These are phyloP conservation scores for Pipra filicauda DNA, from an alignment of 2,113 vertebrate genomes.

Conservation along the genomic window DNA sequence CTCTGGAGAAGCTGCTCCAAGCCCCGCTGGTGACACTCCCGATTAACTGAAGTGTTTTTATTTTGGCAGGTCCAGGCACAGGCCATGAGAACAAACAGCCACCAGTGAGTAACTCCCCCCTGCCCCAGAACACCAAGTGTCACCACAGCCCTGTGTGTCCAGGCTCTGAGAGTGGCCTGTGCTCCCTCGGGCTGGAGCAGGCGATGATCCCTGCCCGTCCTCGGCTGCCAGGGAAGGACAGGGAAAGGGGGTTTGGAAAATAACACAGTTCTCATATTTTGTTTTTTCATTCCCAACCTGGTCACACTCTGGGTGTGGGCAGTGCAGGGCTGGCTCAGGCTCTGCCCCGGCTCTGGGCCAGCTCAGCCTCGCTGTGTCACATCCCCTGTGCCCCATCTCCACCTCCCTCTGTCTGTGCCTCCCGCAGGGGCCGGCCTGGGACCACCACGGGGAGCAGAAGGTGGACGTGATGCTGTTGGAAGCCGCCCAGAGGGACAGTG, in stretches of 20 bases:
- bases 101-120: background rate
- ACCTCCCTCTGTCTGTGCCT: background rate
- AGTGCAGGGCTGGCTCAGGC: background rate
- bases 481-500: conserved; percentile 14
- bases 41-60: background rate
- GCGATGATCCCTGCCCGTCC: background rate
- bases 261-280: fast-evolving
- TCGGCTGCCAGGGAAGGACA: background rate
- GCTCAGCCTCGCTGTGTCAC: background rate
- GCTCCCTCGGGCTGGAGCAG: background rate
- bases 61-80: conserved; percentile 1
- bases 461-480: conserved; percentile 63
- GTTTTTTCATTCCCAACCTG: too few species aligned
- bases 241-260: fast-evolving
- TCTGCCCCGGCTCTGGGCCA: fast-evolving
- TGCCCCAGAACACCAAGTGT: fast-evolving
- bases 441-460: conserved; percentile 60
- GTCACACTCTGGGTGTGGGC: background rate
- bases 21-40: background rate
- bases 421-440: conserved; percentile 76
- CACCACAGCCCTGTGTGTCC: background rate
- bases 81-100: background rate
- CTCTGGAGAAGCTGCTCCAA: background rate
- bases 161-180: background rate
- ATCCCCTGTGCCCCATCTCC: fast-evolving